phyloP scores from a whole-genome alignment of 37 sponge, comb jelly and placozoan genomes.

The Oscarella lobularis region DNA sequence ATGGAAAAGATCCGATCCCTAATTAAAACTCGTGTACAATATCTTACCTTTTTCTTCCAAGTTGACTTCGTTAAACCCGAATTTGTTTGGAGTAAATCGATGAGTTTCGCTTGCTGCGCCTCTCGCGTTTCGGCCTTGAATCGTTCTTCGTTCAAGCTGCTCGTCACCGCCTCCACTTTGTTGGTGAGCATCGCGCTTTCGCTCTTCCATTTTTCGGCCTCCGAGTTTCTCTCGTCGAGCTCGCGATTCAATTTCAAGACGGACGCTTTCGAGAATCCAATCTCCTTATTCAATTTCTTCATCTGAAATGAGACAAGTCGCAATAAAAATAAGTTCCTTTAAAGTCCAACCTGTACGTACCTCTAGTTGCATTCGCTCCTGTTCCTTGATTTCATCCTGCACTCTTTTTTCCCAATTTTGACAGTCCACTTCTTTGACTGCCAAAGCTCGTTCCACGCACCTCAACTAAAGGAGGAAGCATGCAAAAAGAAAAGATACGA shows the following conservation, averaged over 20 bases:
- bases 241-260: not conserved
- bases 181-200: not conserved
- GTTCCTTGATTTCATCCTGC: not conserved
- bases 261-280: not conserved
- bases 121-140: not conserved
- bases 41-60: constrained; percentile 4
- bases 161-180: not conserved
- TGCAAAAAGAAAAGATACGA: too few species aligned
- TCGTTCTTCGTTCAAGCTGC: not conserved
- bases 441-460: not conserved
- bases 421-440: not conserved
- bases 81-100: not conserved
- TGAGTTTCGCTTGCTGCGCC: not conserved
- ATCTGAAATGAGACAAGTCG: too few species aligned
- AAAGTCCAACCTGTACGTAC: too few species aligned
- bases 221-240: not conserved
- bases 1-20: too few species aligned
- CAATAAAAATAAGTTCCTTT: too few species aligned
- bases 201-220: not conserved
- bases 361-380: not conserved
- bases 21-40: too few species aligned
- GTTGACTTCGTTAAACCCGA: not conserved
- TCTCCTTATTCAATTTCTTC: not conserved
- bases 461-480: too few species aligned
- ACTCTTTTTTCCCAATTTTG: not conserved